A percentile compares a stretch with the other conserved stretches of the same genome.
These are phyloP conservation scores for Astyanax mexicanus DNA, from an alignment of 2,797 vertebrate genomes.

Conservation along the genomic window DNA sequence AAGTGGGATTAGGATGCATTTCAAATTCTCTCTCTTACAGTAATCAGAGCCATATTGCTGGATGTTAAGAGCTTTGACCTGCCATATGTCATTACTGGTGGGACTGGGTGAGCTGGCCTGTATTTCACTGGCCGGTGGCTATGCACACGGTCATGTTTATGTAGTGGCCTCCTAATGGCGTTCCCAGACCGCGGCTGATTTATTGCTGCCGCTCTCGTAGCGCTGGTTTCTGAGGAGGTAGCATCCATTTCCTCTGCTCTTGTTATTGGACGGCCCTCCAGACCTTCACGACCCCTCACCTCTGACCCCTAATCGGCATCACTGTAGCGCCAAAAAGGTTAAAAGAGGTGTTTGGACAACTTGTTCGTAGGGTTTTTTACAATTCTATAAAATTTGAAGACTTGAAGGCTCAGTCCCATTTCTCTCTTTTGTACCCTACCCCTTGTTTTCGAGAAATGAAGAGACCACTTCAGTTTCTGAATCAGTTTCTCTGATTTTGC, in stretches of 20 bases:
- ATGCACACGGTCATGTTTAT: conserved; percentile 12
- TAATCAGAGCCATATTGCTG: background rate
- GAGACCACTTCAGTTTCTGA: too few relatives aligned
- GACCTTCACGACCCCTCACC: conserved; percentile 6
- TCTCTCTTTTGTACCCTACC: too few relatives aligned
- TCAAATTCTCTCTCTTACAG: background rate
- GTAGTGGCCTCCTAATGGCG: conserved; percentile 33
- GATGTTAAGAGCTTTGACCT: background rate
- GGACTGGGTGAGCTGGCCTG: background rate
- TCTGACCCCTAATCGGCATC: conserved; percentile 6
- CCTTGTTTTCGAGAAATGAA: too few relatives aligned
- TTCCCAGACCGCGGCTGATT: conserved; percentile 52
- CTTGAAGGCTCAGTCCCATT: too few relatives aligned
- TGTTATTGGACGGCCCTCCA: conserved; percentile 21
- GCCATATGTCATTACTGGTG: background rate
- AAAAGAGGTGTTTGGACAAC: background rate
- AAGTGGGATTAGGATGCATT: background rate
- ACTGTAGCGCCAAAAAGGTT: background rate
- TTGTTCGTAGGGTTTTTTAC: too few relatives aligned
- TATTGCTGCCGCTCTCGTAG: conserved; percentile 26
- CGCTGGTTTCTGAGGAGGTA: conserved; percentile 26
- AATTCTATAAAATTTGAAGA: too few relatives aligned
- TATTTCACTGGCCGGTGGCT: background rate
- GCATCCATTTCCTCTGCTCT: conserved; percentile 45
- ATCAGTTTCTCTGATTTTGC: too few relatives aligned